A percentile compares a stretch with the other conserved stretches of the same genome.
These are phyloP conservation scores for Dinocampus coccinellae DNA, from an alignment of 2,888 invertebrate genomes.

Conservation along the genomic window DNA sequence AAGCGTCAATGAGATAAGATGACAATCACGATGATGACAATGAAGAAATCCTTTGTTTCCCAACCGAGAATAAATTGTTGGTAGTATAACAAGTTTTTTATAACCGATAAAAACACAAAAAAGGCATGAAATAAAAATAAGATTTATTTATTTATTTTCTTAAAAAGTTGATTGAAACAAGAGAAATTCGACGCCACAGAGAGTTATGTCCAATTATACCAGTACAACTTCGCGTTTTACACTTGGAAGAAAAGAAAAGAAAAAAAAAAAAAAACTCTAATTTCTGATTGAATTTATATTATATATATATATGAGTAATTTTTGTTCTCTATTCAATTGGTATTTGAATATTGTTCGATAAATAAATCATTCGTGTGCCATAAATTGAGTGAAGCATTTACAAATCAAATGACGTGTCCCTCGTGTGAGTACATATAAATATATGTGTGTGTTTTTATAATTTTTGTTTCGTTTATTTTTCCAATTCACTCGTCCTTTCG, in stretches of 20 bases:
- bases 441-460: neutral
- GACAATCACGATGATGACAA: conserved; percentile 42
- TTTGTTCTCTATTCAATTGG: no score
- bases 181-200: conserved; percentile 30
- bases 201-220: no score
- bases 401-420: neutral
- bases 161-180: no score
- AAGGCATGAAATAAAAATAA: no score
- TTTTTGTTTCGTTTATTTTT: neutral
- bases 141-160: no score
- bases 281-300: neutral
- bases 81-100: no score
- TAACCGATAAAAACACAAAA: no score
- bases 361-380: neutral
- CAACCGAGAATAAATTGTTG: neutral
- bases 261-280: no score
- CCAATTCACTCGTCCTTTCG: conserved; percentile 16
- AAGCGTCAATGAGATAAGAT: conserved; percentile 49
- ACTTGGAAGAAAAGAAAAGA: no score
- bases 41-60: conserved; percentile 9
- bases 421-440: no score
- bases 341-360: neutral
- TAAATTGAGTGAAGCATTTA: neutral
- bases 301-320: no score
- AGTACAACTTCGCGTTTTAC: no score